Evolutionary conservation across 2,113 vertebrate genomes (phyloP), one percentile per base, ranked within the genome.

Genomic region (Salvelinus namaycush): DNA sequence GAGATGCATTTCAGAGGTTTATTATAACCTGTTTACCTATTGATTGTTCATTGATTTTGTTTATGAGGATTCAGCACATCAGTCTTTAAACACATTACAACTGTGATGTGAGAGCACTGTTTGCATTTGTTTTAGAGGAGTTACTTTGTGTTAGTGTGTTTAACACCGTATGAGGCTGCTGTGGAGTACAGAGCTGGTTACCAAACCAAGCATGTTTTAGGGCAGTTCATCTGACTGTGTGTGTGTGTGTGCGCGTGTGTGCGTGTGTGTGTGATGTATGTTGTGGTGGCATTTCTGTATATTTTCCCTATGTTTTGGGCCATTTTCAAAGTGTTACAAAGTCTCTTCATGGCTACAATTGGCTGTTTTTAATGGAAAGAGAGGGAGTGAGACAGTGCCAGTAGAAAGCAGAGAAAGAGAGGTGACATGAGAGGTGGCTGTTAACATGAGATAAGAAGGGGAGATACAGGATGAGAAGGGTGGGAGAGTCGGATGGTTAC

Each of bases 331-430:
- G 14, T 73, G 24, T n/a, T 3, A 7, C 5, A 29, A 26, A 49
- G 14, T 51, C 11, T 51, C 27, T 72, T 69, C 34, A 20, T n/a
- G 26, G 48, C 22, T 27, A 26, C 16, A 29, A 79, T 73, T 82
- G 66, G 60, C 71, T 18, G 39, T 49, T n/a, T 83, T 75, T 69
- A 75, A 76, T 72, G 73, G 78, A 64, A 73, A 74, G 62, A 54
- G 29, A 34, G 18, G 59, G 44, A 62, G 27, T 8, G 65, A 65
- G 39, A 11, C 64, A 2, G 59, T 5, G 11, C 66, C 9, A 39
- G 64, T 62, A 62, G n/a, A 22, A 62, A 22, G 20, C 13, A 62
- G 59, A 59, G n/a, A 26, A 26, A 49, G 8, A 54, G 27, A 75
- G 27, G 48, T 6, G 39, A 76, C 26, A 26, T 26, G 26, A 77